A percentile compares a stretch with the other conserved stretches of the same genome.
These are phyloP conservation scores for Nothura maculosa DNA, from an alignment of 2,797 vertebrate species.

Conservation along the genomic window DNA sequence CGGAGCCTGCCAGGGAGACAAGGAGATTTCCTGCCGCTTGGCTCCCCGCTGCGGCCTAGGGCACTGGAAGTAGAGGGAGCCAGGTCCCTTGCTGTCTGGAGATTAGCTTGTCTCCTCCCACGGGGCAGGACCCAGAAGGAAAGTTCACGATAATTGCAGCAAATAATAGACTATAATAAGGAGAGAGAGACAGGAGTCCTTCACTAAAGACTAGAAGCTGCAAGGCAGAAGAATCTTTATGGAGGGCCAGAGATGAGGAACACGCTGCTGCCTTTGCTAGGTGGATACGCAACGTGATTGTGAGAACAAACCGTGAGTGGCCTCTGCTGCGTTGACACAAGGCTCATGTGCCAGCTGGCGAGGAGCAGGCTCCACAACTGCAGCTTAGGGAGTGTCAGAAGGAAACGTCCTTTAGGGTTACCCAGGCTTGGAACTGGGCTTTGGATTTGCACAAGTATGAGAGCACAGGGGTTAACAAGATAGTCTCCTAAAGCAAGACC, in stretches of 20 bases:
- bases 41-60: background rate
- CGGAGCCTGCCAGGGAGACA: background rate
- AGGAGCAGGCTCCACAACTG: background rate
- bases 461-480: background rate
- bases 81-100: background rate
- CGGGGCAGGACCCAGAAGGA: background rate
- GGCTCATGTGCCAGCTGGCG: background rate
- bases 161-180: background rate
- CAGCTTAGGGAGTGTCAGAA: background rate
- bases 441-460: conserved; percentile 1
- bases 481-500: background rate
- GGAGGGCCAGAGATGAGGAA: background rate
- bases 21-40: conserved; percentile 10
- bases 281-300: background rate
- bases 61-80: background rate
- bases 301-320: fast-evolving
- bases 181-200: background rate
- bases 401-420: background rate
- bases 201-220: background rate
- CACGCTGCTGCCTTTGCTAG: background rate
- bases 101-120: background rate
- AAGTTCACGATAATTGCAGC: background rate
- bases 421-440: conserved; percentile 8
- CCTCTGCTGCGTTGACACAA: background rate
- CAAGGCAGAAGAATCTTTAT: background rate